These are phyloP conservation scores for Norana najaformis DNA, from an alignment of 2,888 invertebrate species.

Conservation along the genomic window DNA sequence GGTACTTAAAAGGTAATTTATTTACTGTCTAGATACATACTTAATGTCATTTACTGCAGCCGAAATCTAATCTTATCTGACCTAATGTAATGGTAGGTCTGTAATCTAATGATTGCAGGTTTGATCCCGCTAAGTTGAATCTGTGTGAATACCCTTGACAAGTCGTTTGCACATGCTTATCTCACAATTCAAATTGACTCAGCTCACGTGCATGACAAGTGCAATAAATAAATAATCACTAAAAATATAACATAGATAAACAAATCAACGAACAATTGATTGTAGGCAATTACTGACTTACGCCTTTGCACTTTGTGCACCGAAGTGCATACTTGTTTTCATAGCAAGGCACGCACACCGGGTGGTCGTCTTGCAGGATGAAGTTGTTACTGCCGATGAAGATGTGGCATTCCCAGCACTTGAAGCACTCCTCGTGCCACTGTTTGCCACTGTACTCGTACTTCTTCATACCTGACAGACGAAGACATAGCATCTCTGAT, in stretches of 20 bases:
- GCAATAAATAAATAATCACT: not conserved
- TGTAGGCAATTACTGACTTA: not conserved
- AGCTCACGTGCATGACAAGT: not conserved
- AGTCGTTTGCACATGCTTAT: not conserved
- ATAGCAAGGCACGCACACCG: conserved; percentile 8
- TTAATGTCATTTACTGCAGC: too few species aligned
- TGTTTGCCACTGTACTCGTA: conserved; percentile 31
- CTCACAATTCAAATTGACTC: not conserved
- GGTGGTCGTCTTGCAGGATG: not conserved
- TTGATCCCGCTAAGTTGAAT: too few species aligned
- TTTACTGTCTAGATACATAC: too few species aligned
- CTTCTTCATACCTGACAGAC: conserved; percentile 29
- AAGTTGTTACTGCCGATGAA: conserved; percentile 16
- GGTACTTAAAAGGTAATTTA: too few species aligned
- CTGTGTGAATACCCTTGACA: not conserved
- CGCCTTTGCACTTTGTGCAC: conserved; percentile 25
- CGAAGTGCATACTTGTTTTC: conserved; percentile 10
- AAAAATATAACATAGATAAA: not conserved
- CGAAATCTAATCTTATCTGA: too few species aligned
- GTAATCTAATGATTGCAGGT: too few species aligned
- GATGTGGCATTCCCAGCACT: conserved; percentile 26
- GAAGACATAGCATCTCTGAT: not conserved
- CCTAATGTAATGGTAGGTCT: too few species aligned
- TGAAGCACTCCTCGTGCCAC: conserved; percentile 37
- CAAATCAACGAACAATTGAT: not conserved